Percentiles rank a stretch among this genome's conserved stretches.
Evolutionary conservation across 1,140 invertebrate genomes (phyloP).

Genomic region (Andrena cerasifolii): DNA sequence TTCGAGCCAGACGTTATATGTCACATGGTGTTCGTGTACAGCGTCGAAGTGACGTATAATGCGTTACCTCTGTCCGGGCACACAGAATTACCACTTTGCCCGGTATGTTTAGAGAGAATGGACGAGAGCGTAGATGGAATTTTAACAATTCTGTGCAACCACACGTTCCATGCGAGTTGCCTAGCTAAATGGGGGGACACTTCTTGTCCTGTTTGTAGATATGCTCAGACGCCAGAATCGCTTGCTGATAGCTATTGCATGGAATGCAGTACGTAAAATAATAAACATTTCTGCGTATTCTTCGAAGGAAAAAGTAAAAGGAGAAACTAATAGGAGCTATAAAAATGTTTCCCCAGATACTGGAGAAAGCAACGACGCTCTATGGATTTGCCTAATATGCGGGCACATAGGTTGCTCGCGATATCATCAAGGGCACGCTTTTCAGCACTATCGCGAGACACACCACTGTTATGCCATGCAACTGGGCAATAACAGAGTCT

Average conservation of each 20-base stretch:
- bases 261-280: slow-evolving; percentile 86
- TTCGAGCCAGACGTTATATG: slow-evolving; percentile 95
- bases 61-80: slow-evolving; percentile 89
- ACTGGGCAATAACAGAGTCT: slow-evolving; percentile 96
- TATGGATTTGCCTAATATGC: slow-evolving; percentile 99
- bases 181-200: slow-evolving; percentile 98
- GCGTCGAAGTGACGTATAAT: slow-evolving; percentile 91
- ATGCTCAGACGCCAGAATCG: slow-evolving; percentile 96
- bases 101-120: slow-evolving; percentile 98
- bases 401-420: slow-evolving; percentile 97
- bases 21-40: slow-evolving; percentile 96
- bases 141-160: slow-evolving; percentile 98
- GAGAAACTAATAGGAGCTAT: not conserved
- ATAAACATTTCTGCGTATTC: no score
- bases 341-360: slow-evolving; percentile 65
- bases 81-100: slow-evolving; percentile 98
- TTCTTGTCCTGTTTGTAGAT: slow-evolving; percentile 90
- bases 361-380: slow-evolving; percentile 86
- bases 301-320: not conserved
- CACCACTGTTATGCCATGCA: slow-evolving; percentile 99
- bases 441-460: slow-evolving; percentile 95
- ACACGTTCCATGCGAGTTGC: slow-evolving; percentile 98
- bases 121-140: slow-evolving; percentile 99
- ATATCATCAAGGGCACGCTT: slow-evolving; percentile 87
- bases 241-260: slow-evolving; percentile 92